These are phyloP conservation scores for Steinernema carpocapsae DNA, from an alignment of 2,888 invertebrate genomes.

Conservation along the genomic window DNA sequence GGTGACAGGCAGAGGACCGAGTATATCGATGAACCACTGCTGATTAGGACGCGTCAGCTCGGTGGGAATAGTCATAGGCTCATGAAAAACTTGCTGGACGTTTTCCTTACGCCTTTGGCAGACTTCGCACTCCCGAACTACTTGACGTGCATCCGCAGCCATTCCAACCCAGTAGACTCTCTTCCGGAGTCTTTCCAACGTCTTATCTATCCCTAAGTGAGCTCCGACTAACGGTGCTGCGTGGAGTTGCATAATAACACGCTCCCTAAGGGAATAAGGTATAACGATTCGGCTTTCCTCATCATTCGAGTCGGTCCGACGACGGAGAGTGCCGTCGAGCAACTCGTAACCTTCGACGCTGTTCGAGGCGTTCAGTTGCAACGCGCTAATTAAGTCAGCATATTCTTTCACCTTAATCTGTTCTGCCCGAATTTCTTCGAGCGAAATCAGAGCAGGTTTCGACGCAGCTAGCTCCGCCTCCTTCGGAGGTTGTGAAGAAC, in stretches of 20 bases:
- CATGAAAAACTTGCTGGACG: not conserved
- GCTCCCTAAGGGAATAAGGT: too few relatives aligned
- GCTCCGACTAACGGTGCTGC: conserved; percentile 37
- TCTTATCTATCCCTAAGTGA: conserved; percentile 39
- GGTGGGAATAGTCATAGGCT: not conserved
- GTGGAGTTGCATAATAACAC: conserved; percentile 37
- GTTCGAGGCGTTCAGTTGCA: not conserved
- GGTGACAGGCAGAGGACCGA: not conserved
- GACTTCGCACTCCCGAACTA: conserved; percentile 29
- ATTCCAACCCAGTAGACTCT: conserved; percentile 41
- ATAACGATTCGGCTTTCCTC: too few relatives aligned
- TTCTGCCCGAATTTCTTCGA: not conserved
- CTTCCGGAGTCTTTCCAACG: conserved; percentile 26
- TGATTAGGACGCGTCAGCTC: not conserved
- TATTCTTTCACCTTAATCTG: not conserved
- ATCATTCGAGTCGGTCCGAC: too few relatives aligned
- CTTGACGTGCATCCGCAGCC: conserved; percentile 36
- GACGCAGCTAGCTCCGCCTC: not conserved
- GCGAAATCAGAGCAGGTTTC: not conserved
- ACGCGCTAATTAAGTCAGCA: not conserved
- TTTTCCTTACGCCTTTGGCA: conserved; percentile 39
- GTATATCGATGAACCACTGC: not conserved
- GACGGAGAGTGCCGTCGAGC: not conserved
- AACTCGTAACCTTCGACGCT: not conserved
- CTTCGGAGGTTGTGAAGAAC: not conserved